Evolutionary conservation across 1,140 invertebrate species (phyloP).

Genomic region (Oreohelix idahoensis): DNA sequence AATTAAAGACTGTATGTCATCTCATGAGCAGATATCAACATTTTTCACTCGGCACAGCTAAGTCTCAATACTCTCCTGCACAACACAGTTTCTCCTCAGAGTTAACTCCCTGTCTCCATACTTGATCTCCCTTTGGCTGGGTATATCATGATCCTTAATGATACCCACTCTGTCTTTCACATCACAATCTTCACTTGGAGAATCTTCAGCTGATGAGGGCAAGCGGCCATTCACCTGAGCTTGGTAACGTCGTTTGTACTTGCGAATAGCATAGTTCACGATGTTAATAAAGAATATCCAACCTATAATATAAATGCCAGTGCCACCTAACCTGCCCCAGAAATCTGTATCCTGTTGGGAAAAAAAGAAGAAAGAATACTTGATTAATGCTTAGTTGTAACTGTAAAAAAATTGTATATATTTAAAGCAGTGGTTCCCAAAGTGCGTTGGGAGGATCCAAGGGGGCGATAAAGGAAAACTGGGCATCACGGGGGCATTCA

Average conservation of each 20-base stretch:
- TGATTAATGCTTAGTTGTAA: too few relatives aligned
- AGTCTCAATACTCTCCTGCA: not conserved
- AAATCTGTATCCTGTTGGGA: conserved; percentile 54
- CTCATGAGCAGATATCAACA: too few relatives aligned
- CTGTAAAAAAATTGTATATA: too few relatives aligned
- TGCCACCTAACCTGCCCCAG: conserved; percentile 58
- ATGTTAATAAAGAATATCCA: conserved; percentile 69
- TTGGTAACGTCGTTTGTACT: conserved; percentile 54
- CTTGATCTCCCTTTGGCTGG: conserved; percentile 29
- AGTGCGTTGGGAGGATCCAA: too few relatives aligned
- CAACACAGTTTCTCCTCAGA: conserved; percentile 14
- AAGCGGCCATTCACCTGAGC: not conserved
- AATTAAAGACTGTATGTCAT: too few relatives aligned
- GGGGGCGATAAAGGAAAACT: too few relatives aligned
- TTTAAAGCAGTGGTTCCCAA: too few relatives aligned
- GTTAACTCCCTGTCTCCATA: conserved; percentile 1
- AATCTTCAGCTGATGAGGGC: not conserved
- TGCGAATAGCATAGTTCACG: conserved; percentile 62
- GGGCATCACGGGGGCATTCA: too few relatives aligned
- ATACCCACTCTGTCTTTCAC: not conserved
- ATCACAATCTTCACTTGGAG: not conserved
- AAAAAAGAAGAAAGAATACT: not conserved
- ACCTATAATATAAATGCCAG: conserved; percentile 63
- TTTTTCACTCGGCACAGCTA: too few relatives aligned
- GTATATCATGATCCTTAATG: conserved; percentile 25